Conservation (phyloP, 2,797 vertebrate genomes). For the Morelia viridis region DNA sequence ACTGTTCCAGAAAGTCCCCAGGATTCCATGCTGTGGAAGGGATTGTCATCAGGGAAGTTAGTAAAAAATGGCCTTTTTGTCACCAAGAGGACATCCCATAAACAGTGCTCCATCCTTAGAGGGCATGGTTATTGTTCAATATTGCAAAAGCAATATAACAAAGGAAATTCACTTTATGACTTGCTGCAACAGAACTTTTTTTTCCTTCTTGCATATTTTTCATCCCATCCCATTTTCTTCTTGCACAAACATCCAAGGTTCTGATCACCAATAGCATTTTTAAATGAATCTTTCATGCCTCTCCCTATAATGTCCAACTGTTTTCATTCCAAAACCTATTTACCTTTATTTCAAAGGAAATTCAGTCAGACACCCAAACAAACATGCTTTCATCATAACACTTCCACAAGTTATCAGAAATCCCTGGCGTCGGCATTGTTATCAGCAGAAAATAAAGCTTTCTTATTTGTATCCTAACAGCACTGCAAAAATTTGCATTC, state of each 20-base stretch:
- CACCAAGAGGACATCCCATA: not conserved
- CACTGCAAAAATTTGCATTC: not conserved
- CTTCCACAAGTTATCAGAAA: not conserved
- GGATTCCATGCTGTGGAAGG: not conserved
- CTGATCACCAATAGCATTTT: not conserved
- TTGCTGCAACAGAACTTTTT: not conserved
- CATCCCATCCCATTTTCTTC: not conserved
- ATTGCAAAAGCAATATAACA: not conserved
- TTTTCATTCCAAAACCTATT: conserved; percentile 7
- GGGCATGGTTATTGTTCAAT: not conserved
- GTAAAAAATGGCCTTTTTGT: not conserved
- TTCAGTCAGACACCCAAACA: conserved; percentile 1
- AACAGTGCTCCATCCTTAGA: not conserved
- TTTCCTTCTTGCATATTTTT: not conserved
- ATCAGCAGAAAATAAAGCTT: not conserved
- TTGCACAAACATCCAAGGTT: not conserved
- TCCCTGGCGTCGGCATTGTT: not conserved
- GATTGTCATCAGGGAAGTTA: not conserved
- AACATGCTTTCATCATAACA: not conserved
- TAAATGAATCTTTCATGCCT: not conserved
- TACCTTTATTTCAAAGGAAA: conserved; percentile 20
- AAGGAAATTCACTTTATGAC: not conserved
- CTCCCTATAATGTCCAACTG: not conserved
- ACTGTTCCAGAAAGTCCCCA: not conserved
- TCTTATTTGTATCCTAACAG: not conserved